Evolutionary conservation across 37 sponge, comb jelly and placozoan genomes (phyloP), one percentile per base, ranked within the genome.

Genomic region (Spongia lamella): DNA sequence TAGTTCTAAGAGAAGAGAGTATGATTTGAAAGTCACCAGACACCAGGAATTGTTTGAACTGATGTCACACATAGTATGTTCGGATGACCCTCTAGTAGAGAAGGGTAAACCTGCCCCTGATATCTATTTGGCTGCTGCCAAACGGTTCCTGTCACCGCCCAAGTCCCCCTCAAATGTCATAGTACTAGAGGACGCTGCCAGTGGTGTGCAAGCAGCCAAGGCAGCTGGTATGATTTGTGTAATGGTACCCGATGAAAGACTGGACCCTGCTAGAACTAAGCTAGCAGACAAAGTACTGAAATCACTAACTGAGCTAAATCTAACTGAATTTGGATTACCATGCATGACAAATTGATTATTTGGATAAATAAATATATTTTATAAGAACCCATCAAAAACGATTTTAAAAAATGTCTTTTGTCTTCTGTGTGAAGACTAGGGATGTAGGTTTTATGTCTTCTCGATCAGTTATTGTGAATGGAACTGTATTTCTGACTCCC

Each of bases 151-250:
- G 6, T 55, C 57, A 13, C 98, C 92, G 27, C 92, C 95, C 16
- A 43, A 71, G 29, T 66, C 80, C 24, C 54, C 62, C 11, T 62
- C 32, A 1, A 86, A 94, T 55, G 93, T 84, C 6, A 40, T 97
- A 31, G 98, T 97, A 29, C 92, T 97, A 71, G 98, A 97, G 66
- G 98, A 97, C 88, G 95, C 98, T 22, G 90, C 93, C 16, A 94
- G 92, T 86, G 98, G 98, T 19, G 87, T 97, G 0, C 64, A 59
- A 32, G 83, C 95, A 43, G 95, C 88, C 6, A 82, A 87, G 49
- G 82, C 90, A 27, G 98, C 98, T 64, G 90, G 85, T 20, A 94
- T 97, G 95, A 70, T 79, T 70, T 78, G 78, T 56, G 76, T 90
- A 47, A 91, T 91, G 92, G 92, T 91, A 11, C 92, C 92, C 33